phyloP scores from a whole-genome alignment of 37 sponge, comb jelly and placozoan species.

The Cliona cf. orientalis region DNA sequence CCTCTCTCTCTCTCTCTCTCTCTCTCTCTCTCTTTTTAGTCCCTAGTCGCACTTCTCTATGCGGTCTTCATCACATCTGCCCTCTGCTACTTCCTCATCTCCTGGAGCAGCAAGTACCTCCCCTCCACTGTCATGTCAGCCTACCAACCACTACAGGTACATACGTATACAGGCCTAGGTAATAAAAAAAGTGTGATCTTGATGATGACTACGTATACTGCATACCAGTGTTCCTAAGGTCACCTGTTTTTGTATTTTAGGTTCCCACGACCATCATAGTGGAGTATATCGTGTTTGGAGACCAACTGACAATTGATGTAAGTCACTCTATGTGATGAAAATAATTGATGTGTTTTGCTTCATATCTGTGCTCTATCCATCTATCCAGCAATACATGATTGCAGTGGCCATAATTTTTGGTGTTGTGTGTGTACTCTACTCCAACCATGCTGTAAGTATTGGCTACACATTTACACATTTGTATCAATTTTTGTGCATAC shows the following conservation, averaged over 20 bases:
- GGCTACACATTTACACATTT: background rate
- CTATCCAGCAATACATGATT: background rate
- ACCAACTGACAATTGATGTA: slow-evolving; percentile 11
- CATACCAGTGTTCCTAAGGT: too few relatives aligned
- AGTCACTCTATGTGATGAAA: too few relatives aligned
- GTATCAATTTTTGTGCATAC: background rate
- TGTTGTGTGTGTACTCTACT: background rate
- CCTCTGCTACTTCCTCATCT: slow-evolving; percentile 81
- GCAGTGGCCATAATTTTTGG: background rate
- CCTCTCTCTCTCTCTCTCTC: too few relatives aligned
- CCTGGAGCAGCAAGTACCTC: slow-evolving; percentile 74
- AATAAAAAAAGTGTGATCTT: background rate
- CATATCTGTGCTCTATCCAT: background rate
- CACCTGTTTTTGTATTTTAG: slow-evolving; percentile 5
- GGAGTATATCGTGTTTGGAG: slow-evolving; percentile 22
- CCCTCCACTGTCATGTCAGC: slow-evolving; percentile 72
- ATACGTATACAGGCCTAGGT: background rate
- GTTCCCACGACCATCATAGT: slow-evolving; percentile 28
- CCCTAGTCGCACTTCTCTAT: slow-evolving; percentile 66
- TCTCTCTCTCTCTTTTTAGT: slow-evolving; percentile 37
- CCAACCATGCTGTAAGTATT: background rate
- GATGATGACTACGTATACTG: background rate
- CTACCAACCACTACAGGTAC: slow-evolving; percentile 84
- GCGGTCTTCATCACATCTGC: slow-evolving; percentile 77
- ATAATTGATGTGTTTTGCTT: too few relatives aligned